Percentiles rank a stretch among this genome's conserved stretches.
These are phyloP conservation scores for Ptyas mucosa DNA, from an alignment of 2,113 vertebrate genomes.

Conservation along the genomic window DNA sequence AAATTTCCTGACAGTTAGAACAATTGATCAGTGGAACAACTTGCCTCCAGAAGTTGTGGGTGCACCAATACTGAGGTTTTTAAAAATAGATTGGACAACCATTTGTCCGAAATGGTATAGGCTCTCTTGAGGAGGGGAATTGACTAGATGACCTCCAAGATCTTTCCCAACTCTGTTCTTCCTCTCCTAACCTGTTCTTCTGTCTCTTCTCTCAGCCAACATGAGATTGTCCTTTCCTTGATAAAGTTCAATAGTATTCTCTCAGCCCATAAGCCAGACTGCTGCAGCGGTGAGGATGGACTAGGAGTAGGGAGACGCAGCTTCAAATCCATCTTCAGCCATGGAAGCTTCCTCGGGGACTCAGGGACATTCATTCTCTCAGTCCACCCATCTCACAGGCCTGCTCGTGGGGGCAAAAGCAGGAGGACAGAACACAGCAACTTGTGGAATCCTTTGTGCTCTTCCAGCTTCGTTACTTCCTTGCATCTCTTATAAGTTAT, in stretches of 20 bases:
- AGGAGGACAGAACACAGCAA: not conserved
- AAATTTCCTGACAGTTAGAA: not conserved
- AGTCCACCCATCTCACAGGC: not conserved
- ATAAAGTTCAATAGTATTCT: not conserved
- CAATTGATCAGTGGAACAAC: not conserved
- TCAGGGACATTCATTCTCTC: not conserved
- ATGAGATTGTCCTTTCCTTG: not conserved
- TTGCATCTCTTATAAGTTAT: no score
- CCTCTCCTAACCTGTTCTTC: not conserved
- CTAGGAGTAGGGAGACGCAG: not conserved
- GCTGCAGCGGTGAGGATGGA: not conserved
- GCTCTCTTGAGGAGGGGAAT: not conserved
- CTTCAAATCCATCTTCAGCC: not conserved
- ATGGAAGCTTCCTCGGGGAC: not conserved
- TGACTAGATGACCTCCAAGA: not conserved
- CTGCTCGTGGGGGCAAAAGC: not conserved
- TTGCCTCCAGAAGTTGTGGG: not conserved
- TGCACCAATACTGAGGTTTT: not conserved
- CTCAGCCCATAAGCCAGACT: not conserved
- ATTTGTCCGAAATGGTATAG: not conserved
- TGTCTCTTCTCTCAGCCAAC: not conserved
- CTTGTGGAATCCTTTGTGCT: not conserved
- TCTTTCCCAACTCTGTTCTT: not conserved
- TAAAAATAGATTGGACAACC: no score
- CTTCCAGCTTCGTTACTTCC: no score